Evolutionary conservation across 2,888 invertebrate species (phyloP), one percentile per base, ranked within the genome.

Genomic region (Noctua comes): DNA sequence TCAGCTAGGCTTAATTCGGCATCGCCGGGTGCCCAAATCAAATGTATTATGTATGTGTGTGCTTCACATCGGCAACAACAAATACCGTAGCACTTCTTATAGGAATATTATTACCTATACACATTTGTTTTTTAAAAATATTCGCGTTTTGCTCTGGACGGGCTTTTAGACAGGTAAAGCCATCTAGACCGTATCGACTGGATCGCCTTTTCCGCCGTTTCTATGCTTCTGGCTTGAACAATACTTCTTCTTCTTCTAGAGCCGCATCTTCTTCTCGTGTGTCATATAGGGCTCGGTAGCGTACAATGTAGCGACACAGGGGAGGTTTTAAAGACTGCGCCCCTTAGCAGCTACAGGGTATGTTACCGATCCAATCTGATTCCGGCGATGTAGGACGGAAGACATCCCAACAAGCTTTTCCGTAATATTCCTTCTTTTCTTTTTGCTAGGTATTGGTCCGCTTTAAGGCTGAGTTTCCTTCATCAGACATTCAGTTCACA

Each of bases 331-430:
- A 65, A 66, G 73, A 93, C 93, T 90, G 89, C 96, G 96, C 96
- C 97, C 96, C 96, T 96, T 95, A 96, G 96, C 96, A 96, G 96
- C 97, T 97, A 97, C 97, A 97, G 97, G 97, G 97, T 95, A 82
- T 90, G 93, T 94, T 89, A 89, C 94, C 91, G 90, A 88, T 90
- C 92, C 91, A 62, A 27, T 80, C 46, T 72, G 68, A 57, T n/a
- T 66, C 46, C 71, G 77, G 57, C 84, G 76, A 66, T 43, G 46
- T 27, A 18, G n/a, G 57, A 68, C 43, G 18, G 36, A 36, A 18
- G 4, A 36, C n/a, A 11, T 48, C n/a, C 31, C 27, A 31, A 31
- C 24, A 18, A 2, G 21, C 16, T 18, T 65, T 65, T 13, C 7
- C 36, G 24, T 51, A 72, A 46, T 27, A 40, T 36, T 66, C 16